Evolutionary conservation across 2,888 invertebrate genomes (phyloP).

Genomic region (Lottia gigantea): DNA sequence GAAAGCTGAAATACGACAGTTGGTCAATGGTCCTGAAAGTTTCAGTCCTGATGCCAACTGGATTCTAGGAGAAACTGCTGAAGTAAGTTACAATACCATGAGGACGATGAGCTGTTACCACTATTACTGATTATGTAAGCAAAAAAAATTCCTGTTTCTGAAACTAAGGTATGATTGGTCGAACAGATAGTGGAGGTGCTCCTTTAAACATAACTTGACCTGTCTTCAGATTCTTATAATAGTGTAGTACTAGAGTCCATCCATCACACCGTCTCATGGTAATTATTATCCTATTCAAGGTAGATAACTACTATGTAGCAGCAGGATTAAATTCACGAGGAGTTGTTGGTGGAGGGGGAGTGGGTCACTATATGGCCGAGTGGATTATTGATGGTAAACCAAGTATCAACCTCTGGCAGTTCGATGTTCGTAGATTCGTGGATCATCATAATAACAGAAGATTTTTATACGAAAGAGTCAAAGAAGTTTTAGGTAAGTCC

Average conservation of each 20-base stretch:
- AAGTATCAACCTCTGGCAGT: slow-evolving; percentile 85
- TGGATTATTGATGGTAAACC: slow-evolving; percentile 86
- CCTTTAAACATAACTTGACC: no score
- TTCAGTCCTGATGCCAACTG: slow-evolving; percentile 97
- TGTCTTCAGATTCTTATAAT: no score
- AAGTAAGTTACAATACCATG: slow-evolving; percentile 76
- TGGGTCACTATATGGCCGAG: slow-evolving; percentile 89
- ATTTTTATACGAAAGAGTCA: slow-evolving; percentile 89
- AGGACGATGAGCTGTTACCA: no score
- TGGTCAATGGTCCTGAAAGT: slow-evolving; percentile 91
- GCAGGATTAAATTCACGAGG: slow-evolving; percentile 97
- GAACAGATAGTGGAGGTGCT: no score
- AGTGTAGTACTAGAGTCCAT: no score
- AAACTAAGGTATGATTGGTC: no score
- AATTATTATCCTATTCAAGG: no score
- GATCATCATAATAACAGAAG: slow-evolving; percentile 94
- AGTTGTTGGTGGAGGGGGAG: slow-evolving; percentile 93
- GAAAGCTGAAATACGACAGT: slow-evolving; percentile 79
- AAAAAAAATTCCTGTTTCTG: no score
- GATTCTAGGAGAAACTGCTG: slow-evolving; percentile 93
- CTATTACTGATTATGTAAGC: no score
- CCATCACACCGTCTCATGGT: no score
- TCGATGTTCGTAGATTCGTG: slow-evolving; percentile 80
- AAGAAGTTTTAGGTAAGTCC: slow-evolving; percentile 86
- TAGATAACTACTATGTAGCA: slow-evolving; percentile 89